Evolutionary conservation across 2,113 vertebrate species (phyloP).

Genomic region (Podiceps cristatus): DNA sequence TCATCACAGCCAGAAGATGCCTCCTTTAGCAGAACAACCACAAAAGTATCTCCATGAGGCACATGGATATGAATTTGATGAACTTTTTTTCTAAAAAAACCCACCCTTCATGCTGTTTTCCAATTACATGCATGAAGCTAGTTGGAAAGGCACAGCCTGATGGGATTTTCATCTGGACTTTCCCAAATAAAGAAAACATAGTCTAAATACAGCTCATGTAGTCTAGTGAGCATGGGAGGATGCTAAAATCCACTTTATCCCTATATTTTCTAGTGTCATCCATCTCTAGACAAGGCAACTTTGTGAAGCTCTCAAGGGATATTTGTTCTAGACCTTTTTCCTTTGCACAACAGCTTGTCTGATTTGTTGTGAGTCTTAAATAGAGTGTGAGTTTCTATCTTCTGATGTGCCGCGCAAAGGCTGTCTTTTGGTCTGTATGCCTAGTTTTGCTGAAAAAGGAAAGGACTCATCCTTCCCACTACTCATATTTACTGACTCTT

Average conservation of each 20-base stretch:
- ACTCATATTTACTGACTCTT: neutral
- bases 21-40: neutral
- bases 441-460: neutral
- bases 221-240: neutral
- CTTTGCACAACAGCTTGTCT: neutral
- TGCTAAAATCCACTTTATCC: neutral
- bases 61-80: neutral
- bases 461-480: neutral
- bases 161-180: neutral
- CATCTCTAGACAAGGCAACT: neutral
- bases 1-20: neutral
- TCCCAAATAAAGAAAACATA: neutral
- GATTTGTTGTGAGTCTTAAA: neutral
- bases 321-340: neutral
- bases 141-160: neutral
- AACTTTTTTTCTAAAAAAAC: neutral
- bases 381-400: neutral
- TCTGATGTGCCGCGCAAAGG: neutral
- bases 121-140: neutral
- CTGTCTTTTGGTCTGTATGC: neutral
- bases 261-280: neutral
- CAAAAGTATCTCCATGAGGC: neutral
- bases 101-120: neutral
- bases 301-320: neutral
- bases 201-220: neutral